Base-by-base conservation (phyloP, 2,888 invertebrate genomes). In the Stomorhina lunata region DNA sequence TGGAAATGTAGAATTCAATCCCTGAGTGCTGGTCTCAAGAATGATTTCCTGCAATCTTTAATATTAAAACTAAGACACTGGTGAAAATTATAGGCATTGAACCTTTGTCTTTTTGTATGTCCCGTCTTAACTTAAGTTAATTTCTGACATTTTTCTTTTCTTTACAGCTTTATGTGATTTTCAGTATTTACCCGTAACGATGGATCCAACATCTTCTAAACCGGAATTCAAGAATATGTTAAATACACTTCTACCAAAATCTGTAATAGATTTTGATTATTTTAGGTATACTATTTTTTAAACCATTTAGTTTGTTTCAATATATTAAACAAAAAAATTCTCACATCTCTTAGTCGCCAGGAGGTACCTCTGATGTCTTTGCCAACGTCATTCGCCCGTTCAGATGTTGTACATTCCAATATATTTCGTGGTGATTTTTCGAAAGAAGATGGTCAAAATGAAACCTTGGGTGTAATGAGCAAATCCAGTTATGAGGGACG, bases 91-190 rank as follows among this genome's bases (percentile, higher is more conserved):
- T n/a, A n/a, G n/a, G n/a, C n/a, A n/a, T n/a, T n/a, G n/a, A n/a
- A n/a, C n/a, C n/a, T n/a, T n/a, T n/a, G n/a, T n/a, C n/a, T n/a
- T n/a, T n/a, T n/a, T n/a, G n/a, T n/a, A n/a, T n/a, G n/a, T n/a
- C n/a, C n/a, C n/a, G n/a, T n/a, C n/a, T n/a, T n/a, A n/a, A n/a
- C n/a, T n/a, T n/a, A 32, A 5, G 4, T 32, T 5, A 32, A 32
- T 32, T 32, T 5, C 4, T 32, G 7, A 10, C n/a, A 22, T 25
- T 25, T 50, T 48, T 7, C 5, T 40, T 27, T 7, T 77, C 68
- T 86, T 86, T 86, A 69, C 92, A 97, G 97, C 94, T 84, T 92
- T 98, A 87, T 95, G 95, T 89, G 99, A 99, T 91, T 99, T 97
- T 90, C 98, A 99, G 91, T 99, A 95, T 89, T 91, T 99, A 80